These are phyloP conservation scores for Pollenia labialis DNA, from an alignment of 2,888 invertebrate genomes.

Conservation along the genomic window DNA sequence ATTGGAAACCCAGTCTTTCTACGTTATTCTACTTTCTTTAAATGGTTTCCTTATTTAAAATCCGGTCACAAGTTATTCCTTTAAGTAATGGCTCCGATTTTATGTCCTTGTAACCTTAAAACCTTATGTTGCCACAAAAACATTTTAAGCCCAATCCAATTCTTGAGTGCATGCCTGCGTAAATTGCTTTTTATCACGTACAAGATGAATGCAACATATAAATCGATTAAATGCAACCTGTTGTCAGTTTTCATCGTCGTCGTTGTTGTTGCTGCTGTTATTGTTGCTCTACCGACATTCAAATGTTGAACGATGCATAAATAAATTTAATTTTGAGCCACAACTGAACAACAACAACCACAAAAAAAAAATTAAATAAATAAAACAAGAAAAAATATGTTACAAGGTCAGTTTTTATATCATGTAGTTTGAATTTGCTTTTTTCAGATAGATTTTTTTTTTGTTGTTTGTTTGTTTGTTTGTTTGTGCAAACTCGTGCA, in stretches of 20 bases:
- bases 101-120: conserved; percentile 14
- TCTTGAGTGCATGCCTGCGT: conserved; percentile 19
- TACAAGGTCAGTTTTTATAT: conserved; percentile 69
- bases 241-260: conserved; percentile 39
- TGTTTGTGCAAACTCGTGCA: neutral
- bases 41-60: too few relatives aligned
- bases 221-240: conserved; percentile 66
- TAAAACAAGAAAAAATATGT: conserved; percentile 61
- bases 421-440: conserved; percentile 33
- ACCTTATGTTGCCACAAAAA: neutral
- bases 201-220: conserved; percentile 54
- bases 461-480: neutral
- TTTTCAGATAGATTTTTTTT: conserved; percentile 20
- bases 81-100: neutral
- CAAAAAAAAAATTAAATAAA: conserved; percentile 11
- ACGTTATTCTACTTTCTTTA: too few relatives aligned
- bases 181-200: conserved; percentile 6
- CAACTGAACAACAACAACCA: conserved; percentile 46
- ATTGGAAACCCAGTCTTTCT: too few relatives aligned
- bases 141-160: neutral
- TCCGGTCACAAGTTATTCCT: too few relatives aligned
- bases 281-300: conserved; percentile 46
- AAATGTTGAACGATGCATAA: conserved; percentile 67
- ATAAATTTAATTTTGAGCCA: conserved; percentile 63
- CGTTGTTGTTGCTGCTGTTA: conserved; percentile 39